Conservation (phyloP, 2,888 invertebrate genomes). For the Chrysolina oricalcia region DNA sequence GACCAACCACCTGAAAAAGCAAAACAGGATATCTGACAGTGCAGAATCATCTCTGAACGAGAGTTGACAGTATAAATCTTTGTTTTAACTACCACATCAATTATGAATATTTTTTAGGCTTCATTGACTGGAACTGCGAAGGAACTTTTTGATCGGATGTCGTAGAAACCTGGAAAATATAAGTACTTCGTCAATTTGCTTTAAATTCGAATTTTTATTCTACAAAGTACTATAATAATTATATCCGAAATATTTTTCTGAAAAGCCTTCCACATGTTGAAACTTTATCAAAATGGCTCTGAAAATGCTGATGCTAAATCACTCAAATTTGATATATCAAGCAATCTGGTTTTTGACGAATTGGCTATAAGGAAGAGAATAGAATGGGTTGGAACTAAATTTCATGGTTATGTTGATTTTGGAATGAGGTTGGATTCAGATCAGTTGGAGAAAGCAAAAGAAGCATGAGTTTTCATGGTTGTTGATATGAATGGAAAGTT, state of each 20-base stretch:
- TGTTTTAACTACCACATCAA: neutral
- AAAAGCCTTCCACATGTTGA: neutral
- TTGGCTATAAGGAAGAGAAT: slow-evolving; percentile 10
- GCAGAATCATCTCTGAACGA: neutral
- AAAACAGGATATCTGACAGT: neutral
- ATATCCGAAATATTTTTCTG: too few relatives aligned
- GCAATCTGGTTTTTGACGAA: slow-evolving; percentile 14
- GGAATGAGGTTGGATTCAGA: slow-evolving; percentile 10
- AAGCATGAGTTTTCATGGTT: slow-evolving; percentile 20
- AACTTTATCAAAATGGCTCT: neutral
- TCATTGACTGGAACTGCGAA: neutral
- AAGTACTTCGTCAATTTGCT: neutral
- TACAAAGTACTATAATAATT: neutral
- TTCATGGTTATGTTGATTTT: slow-evolving; percentile 17
- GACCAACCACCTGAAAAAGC: neutral
- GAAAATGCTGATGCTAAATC: neutral
- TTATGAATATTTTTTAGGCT: neutral
- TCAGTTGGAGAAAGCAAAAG: neutral
- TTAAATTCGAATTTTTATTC: neutral
- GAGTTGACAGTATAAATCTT: neutral
- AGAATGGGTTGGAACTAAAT: slow-evolving; percentile 1
- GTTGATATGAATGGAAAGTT: slow-evolving; percentile 20
- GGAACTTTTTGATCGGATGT: neutral
- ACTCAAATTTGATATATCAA: neutral
- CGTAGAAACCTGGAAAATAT: neutral